Base-by-base conservation (phyloP, 2,888 invertebrate species). In the Acheta domesticus region DNA sequence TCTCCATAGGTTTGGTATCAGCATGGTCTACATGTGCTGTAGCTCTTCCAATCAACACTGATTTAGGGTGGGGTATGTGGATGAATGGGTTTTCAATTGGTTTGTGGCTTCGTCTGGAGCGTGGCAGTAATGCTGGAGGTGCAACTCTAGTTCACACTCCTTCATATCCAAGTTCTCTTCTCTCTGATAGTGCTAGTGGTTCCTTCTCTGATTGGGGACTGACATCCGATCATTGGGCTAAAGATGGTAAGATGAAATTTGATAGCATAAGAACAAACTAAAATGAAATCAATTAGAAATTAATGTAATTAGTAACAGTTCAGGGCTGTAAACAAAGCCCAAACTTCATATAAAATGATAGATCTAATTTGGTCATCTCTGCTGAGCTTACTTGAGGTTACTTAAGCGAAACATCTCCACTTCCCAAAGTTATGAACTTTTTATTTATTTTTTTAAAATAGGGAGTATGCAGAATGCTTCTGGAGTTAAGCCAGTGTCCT, bases 51-150 rank as follows among this genome's bases (percentile, higher is more conserved):
- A 82, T 86, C 74, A 84, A 84, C 73, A 82, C 83, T 85, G 89
- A 88, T 83, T 87, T 89, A 83, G 89, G 89, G 82, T 92, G 92
- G 92, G 89, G 90, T 81, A 88, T 91, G 81, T 92, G 92, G 91
- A 82, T 83, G 14, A 83, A 84, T 84, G 92, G 92, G n/a, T 91
- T 91, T 86, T 89, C 91, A 8, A 85, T 88, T 49, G 87, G 88
- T 3, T 85, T 89, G 84, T 92, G 92, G 91, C 84, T 92, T 82
- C 86, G 88, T 82, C 85, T 88, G 75, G 87, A 89, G 83, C 84
- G 87, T 81, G 86, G 86, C 78, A 82, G 83, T 23, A 73, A 74
- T 23, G 74, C 19, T 11, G 19, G 36, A 11, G 76, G 48, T 14
- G 78, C 79, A 12, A 20, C 49, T 19, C 76, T 75, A 14, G 23